A percentile compares a stretch with the other conserved stretches of the same genome.
Evolutionary conservation across 2,113 vertebrate genomes (phyloP).

Genomic region (Baryphthengus martii): DNA sequence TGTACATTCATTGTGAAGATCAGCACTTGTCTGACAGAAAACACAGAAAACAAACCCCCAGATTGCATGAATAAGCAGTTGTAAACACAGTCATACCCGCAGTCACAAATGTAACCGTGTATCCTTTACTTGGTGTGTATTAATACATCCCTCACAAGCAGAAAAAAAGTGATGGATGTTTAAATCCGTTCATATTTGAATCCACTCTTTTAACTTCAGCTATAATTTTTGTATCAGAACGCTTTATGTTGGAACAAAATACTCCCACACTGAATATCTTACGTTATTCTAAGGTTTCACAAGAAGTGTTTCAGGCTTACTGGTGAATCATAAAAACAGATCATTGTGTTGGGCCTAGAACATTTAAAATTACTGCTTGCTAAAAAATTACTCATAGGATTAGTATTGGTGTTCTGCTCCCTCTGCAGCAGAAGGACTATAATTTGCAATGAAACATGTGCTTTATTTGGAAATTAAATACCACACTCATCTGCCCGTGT

Average conservation of each 20-base stretch:
- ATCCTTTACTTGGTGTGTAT: not conserved
- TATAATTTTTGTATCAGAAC: constrained; percentile 70
- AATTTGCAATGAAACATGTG: constrained; percentile 48
- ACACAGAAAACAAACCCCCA: not conserved
- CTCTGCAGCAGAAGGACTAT: constrained; percentile 33
- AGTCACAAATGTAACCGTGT: not conserved
- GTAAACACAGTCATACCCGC: not conserved
- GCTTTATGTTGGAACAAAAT: constrained; percentile 65
- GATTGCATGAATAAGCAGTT: not conserved
- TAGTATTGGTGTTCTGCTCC: constrained; percentile 41
- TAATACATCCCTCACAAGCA: not conserved
- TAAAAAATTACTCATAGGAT: constrained; percentile 56
- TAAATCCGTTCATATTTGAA: constrained; percentile 46
- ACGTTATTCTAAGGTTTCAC: constrained; percentile 65
- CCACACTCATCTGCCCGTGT: not conserved
- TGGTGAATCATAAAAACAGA: constrained; percentile 73
- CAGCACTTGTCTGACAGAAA: constrained; percentile 86
- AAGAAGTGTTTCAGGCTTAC: constrained; percentile 61
- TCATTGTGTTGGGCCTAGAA: constrained; percentile 72
- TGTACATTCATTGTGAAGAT: constrained; percentile 94
- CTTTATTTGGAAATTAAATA: constrained; percentile 34
- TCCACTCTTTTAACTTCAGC: constrained; percentile 34
- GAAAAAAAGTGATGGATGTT: not conserved
- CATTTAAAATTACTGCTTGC: constrained; percentile 70
- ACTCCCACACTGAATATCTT: constrained; percentile 66